Evolutionary conservation across 2,113 vertebrate genomes (phyloP).

Genomic region (Cebidichthys violaceus): DNA sequence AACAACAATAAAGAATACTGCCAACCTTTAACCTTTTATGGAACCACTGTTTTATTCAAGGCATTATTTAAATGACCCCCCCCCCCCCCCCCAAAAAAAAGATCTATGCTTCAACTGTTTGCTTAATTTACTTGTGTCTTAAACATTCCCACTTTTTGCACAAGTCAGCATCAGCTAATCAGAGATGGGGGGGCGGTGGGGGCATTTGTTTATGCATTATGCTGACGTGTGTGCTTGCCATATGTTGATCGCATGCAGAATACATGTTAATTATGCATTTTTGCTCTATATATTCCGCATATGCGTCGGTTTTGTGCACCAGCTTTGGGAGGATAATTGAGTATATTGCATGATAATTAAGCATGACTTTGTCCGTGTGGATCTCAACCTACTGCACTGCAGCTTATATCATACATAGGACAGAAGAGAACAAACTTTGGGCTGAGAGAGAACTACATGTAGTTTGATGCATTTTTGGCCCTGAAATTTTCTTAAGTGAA

Average conservation of each 20-base stretch:
- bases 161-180: neutral
- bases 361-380: neutral
- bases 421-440: neutral
- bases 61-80: neutral
- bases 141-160: neutral
- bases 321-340: slow-evolving; percentile 8
- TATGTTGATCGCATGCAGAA: slow-evolving; percentile 44
- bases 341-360: neutral
- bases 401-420: neutral
- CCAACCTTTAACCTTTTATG: neutral
- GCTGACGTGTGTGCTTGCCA: slow-evolving; percentile 22
- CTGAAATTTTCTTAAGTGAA: no score
- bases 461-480: neutral
- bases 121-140: neutral
- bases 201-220: slow-evolving; percentile 22
- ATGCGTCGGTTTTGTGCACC: neutral
- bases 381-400: neutral
- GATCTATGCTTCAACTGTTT: no score
- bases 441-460: neutral
- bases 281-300: slow-evolving; percentile 32
- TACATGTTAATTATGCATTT: slow-evolving; percentile 57
- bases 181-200: neutral
- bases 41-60: neutral
- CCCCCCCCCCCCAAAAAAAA: no score
- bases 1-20: neutral